Conservation (phyloP, 1,140 invertebrate species). For the Telenomus remus region DNA sequence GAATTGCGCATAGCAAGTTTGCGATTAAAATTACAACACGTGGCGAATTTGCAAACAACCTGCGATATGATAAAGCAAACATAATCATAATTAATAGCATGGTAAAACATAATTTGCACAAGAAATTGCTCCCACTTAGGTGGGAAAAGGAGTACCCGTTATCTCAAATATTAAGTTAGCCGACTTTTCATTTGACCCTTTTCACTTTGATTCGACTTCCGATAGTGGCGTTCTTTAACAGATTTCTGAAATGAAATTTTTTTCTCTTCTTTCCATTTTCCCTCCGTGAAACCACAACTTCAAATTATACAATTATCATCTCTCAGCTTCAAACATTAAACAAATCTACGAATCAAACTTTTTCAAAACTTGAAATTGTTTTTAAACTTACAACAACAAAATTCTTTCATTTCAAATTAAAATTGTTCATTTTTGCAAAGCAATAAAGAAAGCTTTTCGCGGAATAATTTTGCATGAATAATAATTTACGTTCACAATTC, state of each 20-base stretch:
- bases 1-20: no score
- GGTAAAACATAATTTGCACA: conserved; percentile 62
- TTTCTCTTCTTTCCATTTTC: conserved; percentile 17
- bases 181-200: conserved; percentile 72
- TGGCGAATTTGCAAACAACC: no score
- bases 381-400: no score
- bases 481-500: conserved; percentile 4
- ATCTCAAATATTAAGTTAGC: conserved; percentile 71
- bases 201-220: conserved; percentile 69
- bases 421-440: no score
- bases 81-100: conserved; percentile 52
- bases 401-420: no score
- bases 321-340: no score
- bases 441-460: no score
- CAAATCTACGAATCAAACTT: no score
- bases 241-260: conserved; percentile 49
- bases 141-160: conserved; percentile 64
- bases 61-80: conserved; percentile 1
- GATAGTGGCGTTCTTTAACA: conserved; percentile 58
- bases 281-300: conserved; percentile 18
- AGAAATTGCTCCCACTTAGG: conserved; percentile 70
- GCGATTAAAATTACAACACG: no score
- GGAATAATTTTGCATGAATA: no score
- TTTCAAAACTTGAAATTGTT: no score
- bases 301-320: conserved; percentile 7